Evolutionary conservation across 2,113 vertebrate species (phyloP), one percentile per base, ranked within the genome.

Genomic region (Podarcis raffonei): DNA sequence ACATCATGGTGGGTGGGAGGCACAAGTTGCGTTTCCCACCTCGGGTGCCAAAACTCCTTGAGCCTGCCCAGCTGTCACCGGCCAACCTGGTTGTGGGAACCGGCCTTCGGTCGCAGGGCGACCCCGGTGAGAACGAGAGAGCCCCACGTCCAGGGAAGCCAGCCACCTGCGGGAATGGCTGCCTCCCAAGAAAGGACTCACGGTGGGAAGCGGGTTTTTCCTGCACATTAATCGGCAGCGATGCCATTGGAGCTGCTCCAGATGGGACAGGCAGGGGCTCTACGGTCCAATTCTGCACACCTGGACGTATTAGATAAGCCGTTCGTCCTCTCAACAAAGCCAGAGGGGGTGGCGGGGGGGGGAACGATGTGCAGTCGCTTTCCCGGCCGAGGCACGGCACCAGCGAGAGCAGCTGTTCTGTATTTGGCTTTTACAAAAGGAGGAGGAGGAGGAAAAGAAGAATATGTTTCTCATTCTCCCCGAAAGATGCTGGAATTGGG

Each of bases 391-490:
- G 35, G 32, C 83, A 18, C 18, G 42, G 22, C 23, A 77, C 2
- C 87, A 9, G 25, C 77, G 6, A 7, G 12, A 74, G 2, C 94
- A 95, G 95, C 94, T 95, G 95, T 93, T 94, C 92, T 91, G 93
- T 92, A 92, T 95, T 95, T 88, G 89, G 35, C 42, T 0, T 9
- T 0, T 22, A n/a, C 78, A 79, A 48, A 68, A 85, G 53, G 48
- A 23, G 77, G 90, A 66, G 0, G 0, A 35, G 22, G 53, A 22
- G 20, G 15, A 27, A 27, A 42, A 12, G 68, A 0, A 8, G 42
- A 0, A 57, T 75, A 32, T 0, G 4, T 83, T 93, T 91, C 89
- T 89, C 82, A 42, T 0, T 23, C 22, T 6, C 69, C 66, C 71
- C 53, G 4, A 2, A 0, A 82, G 74, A 74, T 71, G 83, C 79